Base-by-base conservation (phyloP, 2,888 invertebrate genomes). In the Rhagophthalmus giganteus region DNA sequence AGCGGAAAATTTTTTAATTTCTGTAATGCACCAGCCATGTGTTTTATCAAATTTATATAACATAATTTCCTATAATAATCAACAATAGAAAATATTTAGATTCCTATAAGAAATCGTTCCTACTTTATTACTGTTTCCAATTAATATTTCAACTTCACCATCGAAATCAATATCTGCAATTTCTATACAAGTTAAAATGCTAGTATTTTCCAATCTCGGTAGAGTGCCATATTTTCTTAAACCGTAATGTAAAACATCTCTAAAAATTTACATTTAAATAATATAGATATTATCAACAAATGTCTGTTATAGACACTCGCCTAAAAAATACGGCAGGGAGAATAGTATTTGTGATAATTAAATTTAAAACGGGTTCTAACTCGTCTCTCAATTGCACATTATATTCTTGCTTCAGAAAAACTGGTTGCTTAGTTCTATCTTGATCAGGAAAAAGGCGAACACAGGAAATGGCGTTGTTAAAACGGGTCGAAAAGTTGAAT, bases 111-210 rank as follows among this genome's bases (percentile, higher is more conserved):
- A n/a, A n/a, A n/a, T n/a, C n/a, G 5, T 28, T 28, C 20, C 59
- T 67, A 81, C 82, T 70, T 84, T 82, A 24, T 81, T 81, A 70
- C 84, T 86, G 6, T 83, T 86, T 42, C 87, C 87, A 24, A 88
- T 70, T 12, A 87, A 63, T 47, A 88, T 80, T 74, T 87, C 87
- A 62, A 82, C 80, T 44, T 76, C 70, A 1, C 85, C 84, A 72
- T 87, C 87, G 76, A 87, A 82, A 70, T 87, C 84, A 38, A 87
- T 75, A 69, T 88, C 87, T 3, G 81, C 81, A 7, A 83, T 76
- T 64, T 81, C 80, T 20, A 80, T 79, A 60, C 83, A 82, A n/a
- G 83, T 72, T 25, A 82, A 77, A 51, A 81, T 77, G 65, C 83
- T 85, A 57, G 76, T 80, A 27, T 74, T 70, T 57, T 83, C 80